phyloP scores from a whole-genome alignment of 2,113 vertebrate species.

The Felis catus region DNA sequence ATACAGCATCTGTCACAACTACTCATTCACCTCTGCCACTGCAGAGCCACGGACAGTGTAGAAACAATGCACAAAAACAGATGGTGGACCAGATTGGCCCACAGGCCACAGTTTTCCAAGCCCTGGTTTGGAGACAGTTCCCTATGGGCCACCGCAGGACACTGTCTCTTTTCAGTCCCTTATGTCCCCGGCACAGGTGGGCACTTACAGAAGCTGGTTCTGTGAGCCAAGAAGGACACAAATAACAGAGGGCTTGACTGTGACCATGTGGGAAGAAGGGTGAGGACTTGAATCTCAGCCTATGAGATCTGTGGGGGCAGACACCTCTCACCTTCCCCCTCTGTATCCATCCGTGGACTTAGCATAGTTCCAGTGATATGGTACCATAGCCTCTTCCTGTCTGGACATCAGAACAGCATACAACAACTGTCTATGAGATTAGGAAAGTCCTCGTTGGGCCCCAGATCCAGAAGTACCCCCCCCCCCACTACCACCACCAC shows the following conservation, averaged over 20 bases:
- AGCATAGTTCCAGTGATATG: neutral
- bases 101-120: neutral
- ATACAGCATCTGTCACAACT: neutral
- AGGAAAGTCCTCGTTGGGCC: neutral
- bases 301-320: neutral
- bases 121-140: neutral
- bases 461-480: neutral
- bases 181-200: neutral
- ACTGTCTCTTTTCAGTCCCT: neutral
- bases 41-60: rapidly evolving
- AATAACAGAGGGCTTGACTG: neutral
- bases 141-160: neutral
- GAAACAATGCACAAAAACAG: neutral
- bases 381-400: neutral
- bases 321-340: neutral
- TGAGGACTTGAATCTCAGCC: neutral
- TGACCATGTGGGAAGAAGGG: neutral
- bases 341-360: neutral
- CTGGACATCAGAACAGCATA: neutral
- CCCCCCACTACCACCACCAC: too few relatives aligned
- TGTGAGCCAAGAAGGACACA: neutral
- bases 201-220: neutral
- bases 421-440: neutral
- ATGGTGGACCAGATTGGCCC: neutral
- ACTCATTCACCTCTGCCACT: neutral